Evolutionary conservation across 2,113 vertebrate species (phyloP).

Genomic region (Notothenia rossii): DNA sequence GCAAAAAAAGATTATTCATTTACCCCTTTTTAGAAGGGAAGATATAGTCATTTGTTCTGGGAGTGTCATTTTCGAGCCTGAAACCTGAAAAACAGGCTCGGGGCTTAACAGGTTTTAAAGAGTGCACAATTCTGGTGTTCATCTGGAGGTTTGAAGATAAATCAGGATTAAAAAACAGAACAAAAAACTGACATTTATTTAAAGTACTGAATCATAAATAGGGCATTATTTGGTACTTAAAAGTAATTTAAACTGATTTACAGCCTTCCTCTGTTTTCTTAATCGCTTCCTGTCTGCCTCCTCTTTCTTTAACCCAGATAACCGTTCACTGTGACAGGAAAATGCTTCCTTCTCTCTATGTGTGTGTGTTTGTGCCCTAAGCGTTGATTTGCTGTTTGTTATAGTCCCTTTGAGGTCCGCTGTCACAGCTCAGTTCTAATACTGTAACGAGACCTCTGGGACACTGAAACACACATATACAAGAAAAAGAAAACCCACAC

Average conservation of each 20-base stretch:
- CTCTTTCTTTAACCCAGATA: conserved; percentile 53
- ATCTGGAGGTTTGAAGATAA: not conserved
- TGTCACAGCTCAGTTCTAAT: conserved; percentile 66
- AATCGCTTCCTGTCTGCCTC: conserved; percentile 12
- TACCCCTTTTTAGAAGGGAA: too few species aligned
- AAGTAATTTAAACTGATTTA: not conserved
- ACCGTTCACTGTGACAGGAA: conserved; percentile 56
- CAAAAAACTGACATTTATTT: not conserved
- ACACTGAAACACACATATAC: conserved; percentile 35
- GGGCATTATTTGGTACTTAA: not conserved
- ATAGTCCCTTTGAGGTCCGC: conserved; percentile 57
- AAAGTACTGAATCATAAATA: not conserved
- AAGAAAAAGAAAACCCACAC: conserved; percentile 5
- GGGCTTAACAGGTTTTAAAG: not conserved
- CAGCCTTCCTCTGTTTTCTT: conserved; percentile 12
- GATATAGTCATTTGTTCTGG: too few species aligned
- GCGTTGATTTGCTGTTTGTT: conserved; percentile 55
- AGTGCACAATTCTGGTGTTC: not conserved
- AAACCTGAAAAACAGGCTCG: too few species aligned
- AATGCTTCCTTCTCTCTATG: conserved; percentile 3
- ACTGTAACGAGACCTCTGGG: conserved; percentile 64
- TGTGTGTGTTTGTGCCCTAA: conserved; percentile 33
- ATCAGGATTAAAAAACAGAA: not conserved
- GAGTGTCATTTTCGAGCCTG: too few species aligned
- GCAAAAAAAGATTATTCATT: too few species aligned